These are phyloP conservation scores for Stichodactyla helianthus DNA, from an alignment of 64 coral and sea anemone genomes.

Conservation along the genomic window DNA sequence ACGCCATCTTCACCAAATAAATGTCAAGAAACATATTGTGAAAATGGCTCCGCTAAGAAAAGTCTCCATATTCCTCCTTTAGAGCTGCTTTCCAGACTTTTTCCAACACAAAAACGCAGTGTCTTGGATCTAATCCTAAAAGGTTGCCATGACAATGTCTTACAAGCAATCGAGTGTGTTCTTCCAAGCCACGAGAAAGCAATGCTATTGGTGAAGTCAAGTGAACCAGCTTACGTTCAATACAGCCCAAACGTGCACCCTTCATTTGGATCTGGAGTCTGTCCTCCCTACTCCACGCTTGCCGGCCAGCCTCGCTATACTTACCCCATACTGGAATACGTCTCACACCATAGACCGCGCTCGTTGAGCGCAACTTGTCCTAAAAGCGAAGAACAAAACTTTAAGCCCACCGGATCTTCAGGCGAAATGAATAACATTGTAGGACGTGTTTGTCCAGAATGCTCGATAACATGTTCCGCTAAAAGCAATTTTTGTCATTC, in stretches of 20 bases:
- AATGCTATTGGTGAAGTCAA: conserved; percentile 47
- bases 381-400: conserved; percentile 21
- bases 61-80: conserved; percentile 52
- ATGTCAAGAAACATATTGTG: not conserved
- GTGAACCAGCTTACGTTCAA: conserved; percentile 51
- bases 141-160: conserved; percentile 85
- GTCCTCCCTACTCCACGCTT: conserved; percentile 39
- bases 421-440: conserved; percentile 40
- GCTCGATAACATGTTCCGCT: conserved; percentile 58
- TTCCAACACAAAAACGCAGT: conserved; percentile 87
- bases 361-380: conserved; percentile 31
- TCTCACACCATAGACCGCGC: conserved; percentile 51
- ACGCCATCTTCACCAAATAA: not conserved
- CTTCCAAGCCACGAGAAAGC: conserved; percentile 95
- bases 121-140: conserved; percentile 92
- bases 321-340: conserved; percentile 71
- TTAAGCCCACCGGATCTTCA: not conserved
- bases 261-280: conserved; percentile 33
- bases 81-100: conserved; percentile 81
- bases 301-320: conserved; percentile 43
- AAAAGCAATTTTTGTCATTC: conserved; percentile 82
- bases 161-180: conserved; percentile 88
- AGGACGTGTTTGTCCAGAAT: conserved; percentile 68
- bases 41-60: not conserved
- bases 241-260: conserved; percentile 46